These are phyloP conservation scores for Hecatera dysodea DNA, from an alignment of 2,888 invertebrate genomes.

Conservation along the genomic window DNA sequence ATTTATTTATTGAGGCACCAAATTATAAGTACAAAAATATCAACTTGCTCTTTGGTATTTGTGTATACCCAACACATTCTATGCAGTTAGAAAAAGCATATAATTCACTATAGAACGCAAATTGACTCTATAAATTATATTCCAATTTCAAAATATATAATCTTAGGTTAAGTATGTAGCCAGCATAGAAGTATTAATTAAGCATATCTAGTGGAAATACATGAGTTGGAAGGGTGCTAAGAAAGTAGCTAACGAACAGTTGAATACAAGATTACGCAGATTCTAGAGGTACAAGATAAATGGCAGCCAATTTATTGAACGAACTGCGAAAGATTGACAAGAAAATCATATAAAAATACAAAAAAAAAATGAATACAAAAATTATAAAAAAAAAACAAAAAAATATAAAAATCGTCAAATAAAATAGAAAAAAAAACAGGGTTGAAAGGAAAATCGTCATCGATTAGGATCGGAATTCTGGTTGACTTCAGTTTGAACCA, in stretches of 20 bases:
- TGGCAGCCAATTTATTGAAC: background rate
- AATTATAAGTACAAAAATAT: no score
- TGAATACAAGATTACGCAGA: constrained; percentile 24
- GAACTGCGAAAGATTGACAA: background rate
- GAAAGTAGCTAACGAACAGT: background rate
- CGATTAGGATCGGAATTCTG: background rate
- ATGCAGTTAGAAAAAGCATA: no score
- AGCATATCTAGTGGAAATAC: constrained; percentile 34
- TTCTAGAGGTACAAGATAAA: background rate
- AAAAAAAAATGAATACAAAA: background rate
- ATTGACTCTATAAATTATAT: background rate
- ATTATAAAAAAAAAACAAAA: background rate
- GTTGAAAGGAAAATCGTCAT: background rate
- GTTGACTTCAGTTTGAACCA: background rate
- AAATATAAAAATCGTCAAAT: background rate
- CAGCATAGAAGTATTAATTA: background rate
- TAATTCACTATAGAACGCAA: background rate
- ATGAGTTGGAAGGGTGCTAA: constrained; percentile 31
- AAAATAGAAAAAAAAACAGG: background rate
- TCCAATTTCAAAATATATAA: background rate
- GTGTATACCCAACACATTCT: no score
- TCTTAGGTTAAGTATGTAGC: background rate
- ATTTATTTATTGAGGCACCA: no score
- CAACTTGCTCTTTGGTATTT: no score
- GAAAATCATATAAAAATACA: background rate